These are phyloP conservation scores for Serripes groenlandicus DNA, from an alignment of 2,888 invertebrate genomes.

Conservation along the genomic window DNA sequence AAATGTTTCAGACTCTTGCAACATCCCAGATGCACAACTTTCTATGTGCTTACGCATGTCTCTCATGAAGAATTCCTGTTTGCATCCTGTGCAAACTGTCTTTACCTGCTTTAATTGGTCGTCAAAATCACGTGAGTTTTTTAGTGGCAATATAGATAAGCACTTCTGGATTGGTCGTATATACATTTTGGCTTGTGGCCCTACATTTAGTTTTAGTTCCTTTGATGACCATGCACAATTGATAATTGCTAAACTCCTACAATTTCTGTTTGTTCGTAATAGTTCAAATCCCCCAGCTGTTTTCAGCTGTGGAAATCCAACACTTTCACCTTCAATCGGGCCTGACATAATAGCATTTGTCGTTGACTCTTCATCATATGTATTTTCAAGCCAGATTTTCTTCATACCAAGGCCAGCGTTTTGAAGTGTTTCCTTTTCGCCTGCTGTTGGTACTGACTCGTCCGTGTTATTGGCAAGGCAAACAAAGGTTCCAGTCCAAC, in stretches of 20 bases:
- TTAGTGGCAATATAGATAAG: constrained; percentile 1
- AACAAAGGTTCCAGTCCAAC: constrained; percentile 38
- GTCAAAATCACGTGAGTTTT: neutral
- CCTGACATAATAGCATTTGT: neutral
- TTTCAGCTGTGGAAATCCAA: constrained; percentile 30
- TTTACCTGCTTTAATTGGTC: neutral
- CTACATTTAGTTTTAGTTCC: constrained; percentile 32
- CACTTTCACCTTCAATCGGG: neutral
- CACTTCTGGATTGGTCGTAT: constrained; percentile 47
- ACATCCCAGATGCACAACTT: neutral
- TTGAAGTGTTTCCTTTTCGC: constrained; percentile 34
- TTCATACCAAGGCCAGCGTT: constrained; percentile 34
- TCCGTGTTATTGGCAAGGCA: constrained; percentile 10
- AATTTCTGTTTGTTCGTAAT: constrained; percentile 33
- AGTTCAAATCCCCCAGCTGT: constrained; percentile 47
- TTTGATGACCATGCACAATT: constrained; percentile 31
- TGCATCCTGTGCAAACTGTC: neutral
- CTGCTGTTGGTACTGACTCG: constrained; percentile 6
- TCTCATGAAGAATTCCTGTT: no score
- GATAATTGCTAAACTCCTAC: constrained; percentile 24
- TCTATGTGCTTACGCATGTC: constrained; percentile 27
- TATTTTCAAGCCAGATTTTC: constrained; percentile 24
- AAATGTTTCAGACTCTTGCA: neutral
- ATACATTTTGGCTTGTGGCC: constrained; percentile 39
- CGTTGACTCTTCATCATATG: constrained; percentile 6